These are phyloP conservation scores for Thamnophis sirtalis DNA, from an alignment of 2,113 vertebrate genomes.

Conservation along the genomic window DNA sequence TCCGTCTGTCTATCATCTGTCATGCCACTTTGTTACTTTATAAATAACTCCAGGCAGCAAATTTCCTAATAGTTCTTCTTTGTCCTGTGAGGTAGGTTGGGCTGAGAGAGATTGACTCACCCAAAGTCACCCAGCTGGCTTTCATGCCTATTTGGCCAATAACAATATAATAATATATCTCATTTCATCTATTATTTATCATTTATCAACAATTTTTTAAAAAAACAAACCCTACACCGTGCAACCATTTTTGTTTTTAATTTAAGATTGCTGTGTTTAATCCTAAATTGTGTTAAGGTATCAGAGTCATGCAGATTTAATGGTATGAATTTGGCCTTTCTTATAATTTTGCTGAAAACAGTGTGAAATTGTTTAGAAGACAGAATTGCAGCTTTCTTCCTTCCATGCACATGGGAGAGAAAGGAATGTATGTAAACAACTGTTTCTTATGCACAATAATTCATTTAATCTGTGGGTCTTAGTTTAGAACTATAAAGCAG, in stretches of 20 bases:
- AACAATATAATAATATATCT: neutral
- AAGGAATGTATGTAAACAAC: conserved; percentile 38
- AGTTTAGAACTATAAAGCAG: conserved; percentile 13
- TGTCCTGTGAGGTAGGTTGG: neutral
- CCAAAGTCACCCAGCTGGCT: neutral
- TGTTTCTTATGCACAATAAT: neutral
- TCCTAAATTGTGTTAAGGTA: neutral
- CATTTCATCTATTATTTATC: neutral
- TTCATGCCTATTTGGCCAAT: neutral
- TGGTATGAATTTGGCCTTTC: neutral
- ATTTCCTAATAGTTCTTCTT: neutral
- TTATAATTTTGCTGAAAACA: neutral
- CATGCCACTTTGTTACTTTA: neutral
- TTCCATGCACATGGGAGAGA: neutral
- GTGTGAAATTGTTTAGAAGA: neutral
- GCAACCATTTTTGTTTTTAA: neutral
- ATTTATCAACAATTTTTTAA: neutral
- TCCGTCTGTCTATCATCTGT: neutral
- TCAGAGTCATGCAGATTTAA: neutral
- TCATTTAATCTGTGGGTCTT: conserved; percentile 25
- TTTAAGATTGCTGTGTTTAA: neutral
- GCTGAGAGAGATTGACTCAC: neutral
- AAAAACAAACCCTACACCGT: neutral
- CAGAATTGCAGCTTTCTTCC: neutral
- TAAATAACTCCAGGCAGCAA: neutral